These are phyloP conservation scores for Drosophila ambigua DNA, from an alignment of 1,140 invertebrate genomes.

Conservation along the genomic window DNA sequence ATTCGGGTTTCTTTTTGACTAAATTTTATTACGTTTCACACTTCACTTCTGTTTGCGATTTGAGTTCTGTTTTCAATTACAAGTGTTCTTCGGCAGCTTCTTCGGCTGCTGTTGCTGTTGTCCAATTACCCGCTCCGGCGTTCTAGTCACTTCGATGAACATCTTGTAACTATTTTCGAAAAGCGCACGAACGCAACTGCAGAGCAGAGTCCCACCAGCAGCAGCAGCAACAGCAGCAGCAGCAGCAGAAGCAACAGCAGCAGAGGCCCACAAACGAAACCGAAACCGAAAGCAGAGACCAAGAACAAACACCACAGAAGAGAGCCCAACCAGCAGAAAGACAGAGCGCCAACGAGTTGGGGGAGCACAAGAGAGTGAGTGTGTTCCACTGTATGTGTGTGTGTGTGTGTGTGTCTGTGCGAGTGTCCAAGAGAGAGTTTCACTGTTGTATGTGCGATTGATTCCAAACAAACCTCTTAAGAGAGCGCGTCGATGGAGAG, in stretches of 20 bases:
- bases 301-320: conserved; percentile 43
- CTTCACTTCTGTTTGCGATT: conserved; percentile 30
- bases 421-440: conserved; percentile 24
- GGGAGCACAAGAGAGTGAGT: conserved; percentile 15
- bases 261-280: conserved; percentile 58
- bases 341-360: conserved; percentile 43
- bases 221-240: conserved; percentile 37
- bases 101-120: conserved; percentile 49
- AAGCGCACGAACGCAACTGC: conserved; percentile 82
- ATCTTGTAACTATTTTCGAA: conserved; percentile 84
- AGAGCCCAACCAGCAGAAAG: conserved; percentile 15
- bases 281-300: conserved; percentile 56
- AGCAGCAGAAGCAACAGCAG: conserved; percentile 24
- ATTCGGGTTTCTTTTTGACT: conserved; percentile 1
- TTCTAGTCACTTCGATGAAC: conserved; percentile 83
- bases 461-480: conserved; percentile 27
- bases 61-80: conserved; percentile 38
- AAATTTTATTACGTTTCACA: conserved; percentile 21
- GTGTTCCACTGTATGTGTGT: too few species aligned
- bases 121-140: conserved; percentile 77
- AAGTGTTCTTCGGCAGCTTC: conserved; percentile 50
- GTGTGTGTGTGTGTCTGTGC: too few species aligned
- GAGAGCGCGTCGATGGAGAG: conserved; percentile 27
- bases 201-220: conserved; percentile 64
- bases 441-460: background rate